Evolutionary conservation across 2,797 vertebrate genomes (phyloP), one percentile per base, ranked within the genome.

Genomic region (Aplochiton taeniatus): DNA sequence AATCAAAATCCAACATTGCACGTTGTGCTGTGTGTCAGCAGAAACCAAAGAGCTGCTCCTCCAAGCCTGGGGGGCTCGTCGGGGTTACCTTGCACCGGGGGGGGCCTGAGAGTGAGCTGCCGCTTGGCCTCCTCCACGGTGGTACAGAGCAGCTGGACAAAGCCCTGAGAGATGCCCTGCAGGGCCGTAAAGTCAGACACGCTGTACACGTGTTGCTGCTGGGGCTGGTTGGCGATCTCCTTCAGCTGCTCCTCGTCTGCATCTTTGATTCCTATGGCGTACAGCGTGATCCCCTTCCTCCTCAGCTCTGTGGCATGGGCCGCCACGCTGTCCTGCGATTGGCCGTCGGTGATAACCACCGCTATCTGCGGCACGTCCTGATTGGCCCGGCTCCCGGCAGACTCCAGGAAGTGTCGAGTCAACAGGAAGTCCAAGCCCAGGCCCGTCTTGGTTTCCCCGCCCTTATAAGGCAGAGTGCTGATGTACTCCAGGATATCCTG

Each of bases 311-410:
- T 75, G 0, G 89, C 91, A 0, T 85, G 75, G 1, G 72, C 55
- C 49, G 18, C 72, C 54, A 94, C 86, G 0, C 74, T 58, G 62
- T 94, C 93, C 82, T 93, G 90, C 0, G 91, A 89, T 16, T 87
- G 79, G 2, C 92, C 89, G 0, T 92, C 89, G 0, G 92, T 94
- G 76, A 95, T 83, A 50, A 94, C 89, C 67, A 95, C 56, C 0
- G 87, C 91, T 0, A 94, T 78, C 78, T 94, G 93, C 0, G 91
- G 91, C 8, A 94, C 87, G 0, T 84, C 84, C 69, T 84, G 67
- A 1, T 4, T 3, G 0, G 70, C 83, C 19, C 87, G 79, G 77
- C 91, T 93, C 11, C 93, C 91, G 0, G 88, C 79, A 0, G 9
- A 63, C 45, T 78, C 78, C 49, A 62, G 72, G 46, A 96, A 95